Conservation (phyloP, 2,797 vertebrate genomes). For the Clamator glandarius region DNA sequence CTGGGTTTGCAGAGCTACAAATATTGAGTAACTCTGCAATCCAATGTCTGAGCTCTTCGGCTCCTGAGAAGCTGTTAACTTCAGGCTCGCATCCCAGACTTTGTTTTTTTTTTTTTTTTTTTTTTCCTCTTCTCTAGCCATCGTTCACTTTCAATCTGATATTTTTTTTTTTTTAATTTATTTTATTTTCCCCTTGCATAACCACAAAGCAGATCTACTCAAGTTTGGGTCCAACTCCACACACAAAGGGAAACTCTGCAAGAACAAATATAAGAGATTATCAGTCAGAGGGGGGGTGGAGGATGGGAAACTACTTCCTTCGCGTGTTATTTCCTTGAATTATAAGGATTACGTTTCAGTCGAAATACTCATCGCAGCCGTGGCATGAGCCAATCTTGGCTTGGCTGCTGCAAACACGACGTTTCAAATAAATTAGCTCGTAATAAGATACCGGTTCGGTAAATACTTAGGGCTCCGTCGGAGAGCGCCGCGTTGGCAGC, state of each 20-base stretch:
- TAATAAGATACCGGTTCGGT: neutral
- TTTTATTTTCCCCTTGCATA: neutral
- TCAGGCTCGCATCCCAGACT: neutral
- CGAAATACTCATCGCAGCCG: slow-evolving; percentile 26
- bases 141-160: neutral
- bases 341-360: slow-evolving; percentile 29
- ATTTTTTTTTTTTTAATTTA: neutral
- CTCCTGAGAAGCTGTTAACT: neutral
- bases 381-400: slow-evolving; percentile 15
- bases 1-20: neutral
- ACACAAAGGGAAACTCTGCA: slow-evolving; percentile 60
- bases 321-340: slow-evolving; percentile 68
- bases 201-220: slow-evolving; percentile 30
- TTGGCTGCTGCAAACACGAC: neutral
- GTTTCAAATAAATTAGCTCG: neutral
- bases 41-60: neutral
- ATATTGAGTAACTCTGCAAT: slow-evolving; percentile 15
- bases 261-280: slow-evolving; percentile 43
- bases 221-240: slow-evolving; percentile 33
- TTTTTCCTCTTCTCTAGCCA: neutral
- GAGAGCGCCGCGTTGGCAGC: slow-evolving; percentile 14
- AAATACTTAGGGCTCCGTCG: neutral
- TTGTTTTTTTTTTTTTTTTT: neutral
- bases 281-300: slow-evolving; percentile 13
- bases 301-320: slow-evolving; percentile 52